Percentiles rank a stretch among this genome's conserved stretches.
These are phyloP conservation scores for Stenoptilia bipunctidactyla DNA, from an alignment of 2,888 invertebrate genomes.

Conservation along the genomic window DNA sequence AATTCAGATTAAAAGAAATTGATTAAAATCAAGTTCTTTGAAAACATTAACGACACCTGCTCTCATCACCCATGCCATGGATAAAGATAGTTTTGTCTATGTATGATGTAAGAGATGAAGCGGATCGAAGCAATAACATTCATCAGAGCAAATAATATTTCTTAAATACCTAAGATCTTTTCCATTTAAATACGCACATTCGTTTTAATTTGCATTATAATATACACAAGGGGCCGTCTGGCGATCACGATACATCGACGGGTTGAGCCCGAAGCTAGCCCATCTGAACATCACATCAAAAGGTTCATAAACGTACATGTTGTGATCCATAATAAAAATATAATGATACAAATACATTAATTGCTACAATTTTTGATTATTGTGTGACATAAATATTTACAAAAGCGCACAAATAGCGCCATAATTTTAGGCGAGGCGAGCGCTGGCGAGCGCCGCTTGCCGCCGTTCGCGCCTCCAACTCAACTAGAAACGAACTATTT, in stretches of 20 bases:
- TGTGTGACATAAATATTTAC: conserved; percentile 71
- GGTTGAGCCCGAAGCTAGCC: background rate
- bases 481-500: conserved; percentile 4
- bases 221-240: conserved; percentile 32
- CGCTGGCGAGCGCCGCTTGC: conserved; percentile 50
- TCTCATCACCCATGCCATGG: too few species aligned
- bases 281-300: conserved; percentile 37
- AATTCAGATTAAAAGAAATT: too few species aligned
- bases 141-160: too few species aligned
- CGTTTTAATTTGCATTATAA: conserved; percentile 47
- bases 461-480: conserved; percentile 13
- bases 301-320: conserved; percentile 52
- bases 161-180: conserved; percentile 71
- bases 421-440: too few species aligned
- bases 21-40: too few species aligned
- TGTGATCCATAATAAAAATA: conserved; percentile 71
- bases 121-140: too few species aligned
- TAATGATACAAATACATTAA: conserved; percentile 70
- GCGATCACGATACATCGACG: background rate
- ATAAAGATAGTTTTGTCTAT: too few species aligned
- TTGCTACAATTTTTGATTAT: conserved; percentile 66
- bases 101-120: too few species aligned
- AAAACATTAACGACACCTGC: too few species aligned
- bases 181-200: conserved; percentile 61
- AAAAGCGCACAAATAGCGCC: too few species aligned